Evolutionary conservation across 53 echinoderm and acorn worm genomes (phyloP).

Genomic region (Actinopyga echinites): DNA sequence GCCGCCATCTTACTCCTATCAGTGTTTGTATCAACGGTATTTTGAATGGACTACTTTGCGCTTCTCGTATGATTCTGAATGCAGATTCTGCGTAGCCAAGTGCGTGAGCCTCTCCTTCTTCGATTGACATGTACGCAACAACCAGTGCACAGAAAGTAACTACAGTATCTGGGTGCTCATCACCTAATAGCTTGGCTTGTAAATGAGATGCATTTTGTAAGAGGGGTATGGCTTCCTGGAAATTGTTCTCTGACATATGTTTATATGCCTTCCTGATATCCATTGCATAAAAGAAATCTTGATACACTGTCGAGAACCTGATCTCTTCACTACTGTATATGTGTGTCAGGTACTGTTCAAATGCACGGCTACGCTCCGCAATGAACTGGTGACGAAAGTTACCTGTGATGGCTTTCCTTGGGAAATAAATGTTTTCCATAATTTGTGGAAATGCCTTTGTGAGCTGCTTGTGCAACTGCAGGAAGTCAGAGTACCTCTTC

Average conservation of each 20-base stretch:
- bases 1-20: slow-evolving; percentile 87
- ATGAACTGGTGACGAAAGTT: slow-evolving; percentile 91
- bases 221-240: slow-evolving; percentile 82
- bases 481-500: slow-evolving; percentile 90
- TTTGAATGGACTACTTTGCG: slow-evolving; percentile 79
- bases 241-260: slow-evolving; percentile 68
- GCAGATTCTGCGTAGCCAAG: slow-evolving; percentile 86
- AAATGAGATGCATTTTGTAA: slow-evolving; percentile 91
- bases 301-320: slow-evolving; percentile 63
- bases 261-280: slow-evolving; percentile 81
- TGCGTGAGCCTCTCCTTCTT: slow-evolving; percentile 86
- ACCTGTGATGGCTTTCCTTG: slow-evolving; percentile 80
- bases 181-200: slow-evolving; percentile 89
- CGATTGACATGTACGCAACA: slow-evolving; percentile 78
- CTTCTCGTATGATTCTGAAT: slow-evolving; percentile 73
- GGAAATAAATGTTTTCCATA: slow-evolving; percentile 85
- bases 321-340: slow-evolving; percentile 72
- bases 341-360: slow-evolving; percentile 83
- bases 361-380: slow-evolving; percentile 92
- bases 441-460: slow-evolving; percentile 66
- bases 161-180: slow-evolving; percentile 68
- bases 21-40: slow-evolving; percentile 86
- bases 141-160: slow-evolving; percentile 83
- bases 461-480: slow-evolving; percentile 69
- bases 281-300: slow-evolving; percentile 92